A percentile compares a stretch with the other conserved stretches of the same genome.
These are phyloP conservation scores for Leucania comma DNA, from an alignment of 2,888 invertebrate genomes.

Conservation along the genomic window DNA sequence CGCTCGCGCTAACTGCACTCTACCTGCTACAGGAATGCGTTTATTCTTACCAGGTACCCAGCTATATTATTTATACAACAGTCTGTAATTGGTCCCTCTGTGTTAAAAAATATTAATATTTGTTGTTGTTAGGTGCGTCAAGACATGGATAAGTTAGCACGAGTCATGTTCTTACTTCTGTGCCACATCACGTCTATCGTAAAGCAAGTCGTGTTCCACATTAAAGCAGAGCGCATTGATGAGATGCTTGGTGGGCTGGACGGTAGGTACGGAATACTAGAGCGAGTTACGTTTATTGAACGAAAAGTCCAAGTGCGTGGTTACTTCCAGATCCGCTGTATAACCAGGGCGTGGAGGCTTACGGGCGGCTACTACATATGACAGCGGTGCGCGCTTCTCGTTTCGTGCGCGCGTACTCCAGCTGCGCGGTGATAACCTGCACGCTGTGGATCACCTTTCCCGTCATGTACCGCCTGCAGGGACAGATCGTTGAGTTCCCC, in stretches of 20 bases:
- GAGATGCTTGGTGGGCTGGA: conserved; percentile 62
- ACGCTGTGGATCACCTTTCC: conserved; percentile 80
- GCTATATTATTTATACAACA: background rate
- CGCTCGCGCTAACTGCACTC: conserved; percentile 63
- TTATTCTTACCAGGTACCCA: conserved; percentile 72
- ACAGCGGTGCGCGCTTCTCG: conserved; percentile 65
- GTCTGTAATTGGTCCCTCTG: background rate
- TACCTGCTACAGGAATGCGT: conserved; percentile 73
- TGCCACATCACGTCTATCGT: conserved; percentile 85
- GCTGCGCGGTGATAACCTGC: conserved; percentile 81
- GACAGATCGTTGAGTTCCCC: conserved; percentile 73
- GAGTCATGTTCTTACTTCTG: conserved; percentile 85
- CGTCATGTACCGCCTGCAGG: conserved; percentile 66
- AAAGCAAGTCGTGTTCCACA: conserved; percentile 82
- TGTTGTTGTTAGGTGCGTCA: conserved; percentile 70
- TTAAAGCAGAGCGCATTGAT: conserved; percentile 64
- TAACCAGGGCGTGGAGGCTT: conserved; percentile 39
- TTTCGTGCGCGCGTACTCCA: conserved; percentile 68
- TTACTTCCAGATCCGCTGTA: conserved; percentile 63
- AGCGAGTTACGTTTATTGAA: background rate
- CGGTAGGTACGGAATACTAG: conserved; percentile 45
- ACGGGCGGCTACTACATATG: conserved; percentile 41
- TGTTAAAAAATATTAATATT: background rate
- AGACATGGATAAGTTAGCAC: conserved; percentile 82
- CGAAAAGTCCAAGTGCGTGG: background rate